Conservation (phyloP, 2,797 vertebrate species). For the Pterois miles region DNA sequence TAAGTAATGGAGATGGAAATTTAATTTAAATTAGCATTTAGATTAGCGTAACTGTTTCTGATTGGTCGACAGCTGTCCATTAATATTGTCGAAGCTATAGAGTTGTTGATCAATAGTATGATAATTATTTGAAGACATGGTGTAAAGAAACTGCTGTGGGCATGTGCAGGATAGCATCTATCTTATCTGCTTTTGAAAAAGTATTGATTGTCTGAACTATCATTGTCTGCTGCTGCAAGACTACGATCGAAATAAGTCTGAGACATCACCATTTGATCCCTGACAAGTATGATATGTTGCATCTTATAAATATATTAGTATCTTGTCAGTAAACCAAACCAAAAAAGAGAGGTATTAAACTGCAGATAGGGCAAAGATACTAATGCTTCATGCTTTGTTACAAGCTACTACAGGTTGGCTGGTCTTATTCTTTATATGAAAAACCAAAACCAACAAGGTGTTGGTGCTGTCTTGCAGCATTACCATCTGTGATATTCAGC, state of each 20-base stretch:
- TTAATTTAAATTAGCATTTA: neutral
- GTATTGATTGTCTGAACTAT: neutral
- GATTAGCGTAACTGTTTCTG: neutral
- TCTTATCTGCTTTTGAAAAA: neutral
- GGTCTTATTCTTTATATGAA: neutral
- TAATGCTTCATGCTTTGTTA: neutral
- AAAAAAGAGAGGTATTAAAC: neutral
- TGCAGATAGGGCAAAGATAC: neutral
- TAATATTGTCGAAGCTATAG: neutral
- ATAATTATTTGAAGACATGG: neutral
- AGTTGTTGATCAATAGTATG: neutral
- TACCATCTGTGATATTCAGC: neutral
- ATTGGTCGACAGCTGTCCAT: neutral
- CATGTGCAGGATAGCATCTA: neutral
- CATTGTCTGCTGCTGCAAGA: neutral
- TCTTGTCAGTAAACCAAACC: neutral
- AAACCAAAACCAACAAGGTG: neutral
- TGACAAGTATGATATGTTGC: neutral
- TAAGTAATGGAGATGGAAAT: neutral
- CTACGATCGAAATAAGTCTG: neutral
- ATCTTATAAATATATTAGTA: neutral
- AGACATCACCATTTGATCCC: neutral
- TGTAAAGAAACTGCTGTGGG: neutral
- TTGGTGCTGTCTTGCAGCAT: neutral
- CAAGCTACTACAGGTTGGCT: neutral